A percentile compares a stretch with the other conserved stretches of the same genome.
Evolutionary conservation across 2,113 vertebrate genomes (phyloP).

Genomic region (Cinclus mexicanus): DNA sequence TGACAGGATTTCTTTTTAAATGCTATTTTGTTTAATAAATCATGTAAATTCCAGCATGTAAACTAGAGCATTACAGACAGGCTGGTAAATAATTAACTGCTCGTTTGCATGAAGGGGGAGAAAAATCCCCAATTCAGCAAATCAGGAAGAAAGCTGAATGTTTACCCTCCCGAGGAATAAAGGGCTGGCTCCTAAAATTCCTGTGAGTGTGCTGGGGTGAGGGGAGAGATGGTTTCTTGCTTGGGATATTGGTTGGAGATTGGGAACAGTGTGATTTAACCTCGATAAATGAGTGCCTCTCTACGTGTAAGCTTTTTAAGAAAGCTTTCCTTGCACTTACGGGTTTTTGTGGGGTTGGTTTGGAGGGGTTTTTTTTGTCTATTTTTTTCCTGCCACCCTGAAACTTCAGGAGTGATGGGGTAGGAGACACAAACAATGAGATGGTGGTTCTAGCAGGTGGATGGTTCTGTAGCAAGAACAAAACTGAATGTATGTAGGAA

Average conservation of each 20-base stretch:
- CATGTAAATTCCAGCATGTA: slow-evolving; percentile 47
- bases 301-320: background rate
- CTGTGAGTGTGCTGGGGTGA: background rate
- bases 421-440: background rate
- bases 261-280: background rate
- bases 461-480: background rate
- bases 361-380: background rate
- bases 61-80: slow-evolving; percentile 47
- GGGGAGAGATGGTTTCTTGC: background rate
- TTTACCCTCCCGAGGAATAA: background rate
- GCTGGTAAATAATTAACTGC: slow-evolving; percentile 64
- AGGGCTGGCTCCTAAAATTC: background rate
- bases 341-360: fast-evolving
- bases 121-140: slow-evolving; percentile 21
- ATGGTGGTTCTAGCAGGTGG: background rate
- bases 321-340: background rate
- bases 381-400: background rate
- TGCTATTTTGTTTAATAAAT: slow-evolving; percentile 61
- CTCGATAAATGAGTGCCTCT: background rate
- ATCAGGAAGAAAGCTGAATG: background rate
- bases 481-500: background rate
- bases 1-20: slow-evolving; percentile 6
- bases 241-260: background rate
- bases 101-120: background rate
- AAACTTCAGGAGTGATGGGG: background rate